Conservation (phyloP, 2,888 invertebrate species). For the Epirrita christyi region DNA sequence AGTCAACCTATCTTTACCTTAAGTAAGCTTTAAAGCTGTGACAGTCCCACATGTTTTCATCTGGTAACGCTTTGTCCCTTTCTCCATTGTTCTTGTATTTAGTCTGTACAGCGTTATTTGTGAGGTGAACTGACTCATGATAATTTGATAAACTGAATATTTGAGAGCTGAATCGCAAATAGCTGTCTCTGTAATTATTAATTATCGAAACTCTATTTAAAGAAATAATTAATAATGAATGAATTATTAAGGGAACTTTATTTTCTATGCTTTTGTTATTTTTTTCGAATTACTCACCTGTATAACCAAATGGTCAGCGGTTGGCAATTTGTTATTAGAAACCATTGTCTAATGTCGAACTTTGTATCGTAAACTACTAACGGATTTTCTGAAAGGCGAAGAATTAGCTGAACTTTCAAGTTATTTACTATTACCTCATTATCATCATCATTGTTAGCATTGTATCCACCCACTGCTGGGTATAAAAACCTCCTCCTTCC, state of each 20-base stretch:
- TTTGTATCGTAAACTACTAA: conserved; percentile 95
- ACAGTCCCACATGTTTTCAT: conserved; percentile 98
- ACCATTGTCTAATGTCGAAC: conserved; percentile 98
- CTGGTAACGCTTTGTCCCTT: conserved; percentile 90
- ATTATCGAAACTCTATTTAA: too few relatives aligned
- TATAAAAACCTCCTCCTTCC: too few relatives aligned
- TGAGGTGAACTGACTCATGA: conserved; percentile 96
- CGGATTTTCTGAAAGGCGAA: conserved; percentile 89
- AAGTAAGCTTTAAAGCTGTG: conserved; percentile 90
- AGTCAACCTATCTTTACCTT: conserved; percentile 71
- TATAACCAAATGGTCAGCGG: conserved; percentile 97
- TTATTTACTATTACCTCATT: not conserved
- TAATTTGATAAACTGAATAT: conserved; percentile 94
- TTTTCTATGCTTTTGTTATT: not conserved
- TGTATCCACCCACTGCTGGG: too few relatives aligned
- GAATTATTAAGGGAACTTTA: not conserved
- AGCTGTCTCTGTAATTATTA: conserved; percentile 89
- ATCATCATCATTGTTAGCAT: not conserved
- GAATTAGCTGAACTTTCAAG: not conserved
- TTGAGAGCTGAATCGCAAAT: conserved; percentile 96
- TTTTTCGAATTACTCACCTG: conserved; percentile 77
- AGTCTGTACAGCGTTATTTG: conserved; percentile 96
- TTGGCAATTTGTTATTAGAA: conserved; percentile 95
- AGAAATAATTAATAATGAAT: too few relatives aligned
- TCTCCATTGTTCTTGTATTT: conserved; percentile 90